Evolutionary conservation across 2,113 vertebrate species (phyloP), one percentile per base, ranked within the genome.

Genomic region (Myocastor coypus): DNA sequence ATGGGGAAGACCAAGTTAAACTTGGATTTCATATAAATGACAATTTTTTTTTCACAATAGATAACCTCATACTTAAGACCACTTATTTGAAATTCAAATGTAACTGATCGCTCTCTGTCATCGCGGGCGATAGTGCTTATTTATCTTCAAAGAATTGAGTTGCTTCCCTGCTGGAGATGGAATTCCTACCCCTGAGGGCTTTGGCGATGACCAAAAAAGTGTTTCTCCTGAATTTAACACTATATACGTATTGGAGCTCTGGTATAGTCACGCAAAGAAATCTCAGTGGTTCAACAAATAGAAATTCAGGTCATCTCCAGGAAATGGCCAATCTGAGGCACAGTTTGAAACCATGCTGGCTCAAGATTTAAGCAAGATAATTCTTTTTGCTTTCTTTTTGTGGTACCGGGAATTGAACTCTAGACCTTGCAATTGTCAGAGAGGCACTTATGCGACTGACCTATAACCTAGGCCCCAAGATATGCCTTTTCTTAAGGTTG

Each of bases 311-410:
- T 75, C 19, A 7, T 81, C 34, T 91, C 24, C 42, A 46, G 16
- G n/a, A 46, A 24, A 14, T 8, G 42, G 19, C 4, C n/a, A 24
- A 19, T 19, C 40, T 30, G 3, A 16, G 26, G 17, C 24, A 68
- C 7, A 16, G 20, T 17, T 40, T 14, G 12, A n/a, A 16, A 63
- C 20, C 22, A 0, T 0, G 3, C 20, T 42, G 8, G 30, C 20
- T 87, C 59, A 66, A 37, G 20, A 17, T 55, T 34, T n/a, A 73
- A 59, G 55, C 42, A 82, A 75, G 16, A 71, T 28, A 3, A 55
- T 2, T 8, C 50, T 40, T 42, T 19, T 19, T 17, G 4, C 17
- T 5, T 17, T 19, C 55, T 57, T 55, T 55, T 55, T 57, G 55
- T 57, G 55, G 17, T 57, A 19, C 55, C 16, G 16, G 55, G 55